These are phyloP conservation scores for Dolomedes plantarius DNA, from an alignment of 2,888 invertebrate genomes.

Conservation along the genomic window DNA sequence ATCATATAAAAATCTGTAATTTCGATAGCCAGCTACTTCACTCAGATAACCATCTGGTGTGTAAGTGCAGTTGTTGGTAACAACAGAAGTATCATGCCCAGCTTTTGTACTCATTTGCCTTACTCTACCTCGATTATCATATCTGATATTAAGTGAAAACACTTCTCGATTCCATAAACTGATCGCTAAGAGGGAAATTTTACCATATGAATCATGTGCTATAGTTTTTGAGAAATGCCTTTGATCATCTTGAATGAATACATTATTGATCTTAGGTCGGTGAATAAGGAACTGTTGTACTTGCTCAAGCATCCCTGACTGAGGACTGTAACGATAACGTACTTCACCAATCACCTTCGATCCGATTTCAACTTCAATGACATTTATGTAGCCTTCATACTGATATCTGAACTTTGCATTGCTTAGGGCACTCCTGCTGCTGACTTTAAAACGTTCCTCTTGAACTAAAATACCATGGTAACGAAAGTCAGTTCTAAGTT, in stretches of 20 bases:
- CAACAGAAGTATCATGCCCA: constrained; percentile 91
- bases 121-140: constrained; percentile 77
- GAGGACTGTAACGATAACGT: constrained; percentile 84
- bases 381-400: constrained; percentile 82
- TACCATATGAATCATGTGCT: constrained; percentile 73
- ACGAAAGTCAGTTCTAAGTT: constrained; percentile 73
- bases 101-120: constrained; percentile 86
- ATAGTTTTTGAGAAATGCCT: constrained; percentile 85
- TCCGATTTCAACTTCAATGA: constrained; percentile 72
- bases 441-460: constrained; percentile 84
- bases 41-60: constrained; percentile 97
- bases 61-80: constrained; percentile 91
- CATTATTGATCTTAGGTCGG: constrained; percentile 86
- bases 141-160: constrained; percentile 74
- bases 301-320: constrained; percentile 87
- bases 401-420: constrained; percentile 94
- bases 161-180: constrained; percentile 74
- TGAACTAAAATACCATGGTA: constrained; percentile 75
- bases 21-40: constrained; percentile 91
- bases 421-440: constrained; percentile 91
- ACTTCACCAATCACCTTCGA: constrained; percentile 72
- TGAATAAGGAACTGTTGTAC: constrained; percentile 88
- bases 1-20: constrained; percentile 94
- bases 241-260: constrained; percentile 88
- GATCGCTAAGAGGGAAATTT: constrained; percentile 71